Evolutionary conservation across 2,888 invertebrate genomes (phyloP), one percentile per base, ranked within the genome.

Genomic region (Spodoptera littoralis): DNA sequence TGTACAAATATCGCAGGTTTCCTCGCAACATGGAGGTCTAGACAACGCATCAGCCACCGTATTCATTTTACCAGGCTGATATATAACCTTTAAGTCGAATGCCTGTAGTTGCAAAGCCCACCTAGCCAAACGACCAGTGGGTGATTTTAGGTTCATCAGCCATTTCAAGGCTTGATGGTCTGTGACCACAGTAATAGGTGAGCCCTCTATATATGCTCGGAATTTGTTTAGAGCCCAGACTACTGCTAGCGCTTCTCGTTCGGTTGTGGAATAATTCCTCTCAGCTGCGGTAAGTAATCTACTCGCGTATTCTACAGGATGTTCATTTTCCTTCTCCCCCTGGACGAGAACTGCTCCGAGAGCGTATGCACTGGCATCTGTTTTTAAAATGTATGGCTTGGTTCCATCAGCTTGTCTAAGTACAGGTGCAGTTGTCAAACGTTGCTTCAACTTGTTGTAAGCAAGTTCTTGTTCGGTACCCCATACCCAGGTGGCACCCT

Each of bases 401-500:
- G 30, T 45, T 11, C 27, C 18, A 22, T 69, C 60, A 1, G 67
- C 63, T 24, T 76, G 73, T 4, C 46, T 11, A 1, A 73, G 49
- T 1, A 71, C 46, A 4, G 74, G 73, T 0, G 66, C 54, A 0
- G 66, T 46, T 0, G 57, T 58, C 1, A 77, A 24, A 0, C 24
- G 46, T 0, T 11, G 4, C 48, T 73, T 71, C 0, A 72, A 24
- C 9, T 49, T 45, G 0, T 59, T 22, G 24, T 62, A 77, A 0
- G 74, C 77, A 0, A 50, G 6, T 11, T 57, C 43, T 12, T 77
- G 71, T 4, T 68, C 60, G 1, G 1, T 11, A 11, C 13, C 59
- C 77, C 79, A 76, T 3, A 0, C 8, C 76, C 74, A 78, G 9
- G 3, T 0, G 0, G 18, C 18, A 9, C 62, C 60, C 18, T 80